Percentiles rank a stretch among this genome's conserved stretches.
Evolutionary conservation across 1,140 invertebrate genomes (phyloP).

Genomic region (Leptopilina clavipes): DNA sequence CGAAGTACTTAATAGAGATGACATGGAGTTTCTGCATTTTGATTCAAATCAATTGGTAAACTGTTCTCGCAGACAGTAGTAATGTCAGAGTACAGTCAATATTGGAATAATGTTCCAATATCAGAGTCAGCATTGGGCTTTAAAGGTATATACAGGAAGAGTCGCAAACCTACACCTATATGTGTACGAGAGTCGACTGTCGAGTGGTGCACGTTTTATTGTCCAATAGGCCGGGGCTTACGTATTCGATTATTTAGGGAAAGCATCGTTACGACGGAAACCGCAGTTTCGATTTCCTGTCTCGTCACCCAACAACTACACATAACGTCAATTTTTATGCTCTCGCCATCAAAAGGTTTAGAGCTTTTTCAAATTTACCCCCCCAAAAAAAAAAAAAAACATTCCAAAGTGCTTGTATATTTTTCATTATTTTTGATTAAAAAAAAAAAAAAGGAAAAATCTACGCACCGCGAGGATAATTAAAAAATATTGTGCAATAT

Average conservation of each 20-base stretch:
- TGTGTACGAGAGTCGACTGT: neutral
- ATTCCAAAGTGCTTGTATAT: too few species aligned
- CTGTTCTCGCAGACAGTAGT: constrained; percentile 1
- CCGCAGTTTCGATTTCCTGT: constrained; percentile 19
- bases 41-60: constrained; percentile 22
- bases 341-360: neutral
- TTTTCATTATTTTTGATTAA: too few species aligned
- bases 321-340: constrained; percentile 12
- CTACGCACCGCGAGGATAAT: too few species aligned
- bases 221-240: constrained; percentile 19
- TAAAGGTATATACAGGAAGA: constrained; percentile 38
- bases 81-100: constrained; percentile 47
- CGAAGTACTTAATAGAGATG: constrained; percentile 12
- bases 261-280: constrained; percentile 25
- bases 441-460: too few species aligned
- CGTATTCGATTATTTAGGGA: constrained; percentile 32
- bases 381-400: too few species aligned
- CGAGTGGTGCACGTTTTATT: constrained; percentile 25
- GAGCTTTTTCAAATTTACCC: neutral
- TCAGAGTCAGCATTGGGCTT: constrained; percentile 44
- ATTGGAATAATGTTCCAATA: constrained; percentile 54
- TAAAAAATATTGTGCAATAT: too few species aligned
- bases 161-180: constrained; percentile 7
- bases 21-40: neutral
- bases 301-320: neutral